phyloP scores from a whole-genome alignment of 1,140 invertebrate genomes.

The Zaprionus gabonicus region DNA sequence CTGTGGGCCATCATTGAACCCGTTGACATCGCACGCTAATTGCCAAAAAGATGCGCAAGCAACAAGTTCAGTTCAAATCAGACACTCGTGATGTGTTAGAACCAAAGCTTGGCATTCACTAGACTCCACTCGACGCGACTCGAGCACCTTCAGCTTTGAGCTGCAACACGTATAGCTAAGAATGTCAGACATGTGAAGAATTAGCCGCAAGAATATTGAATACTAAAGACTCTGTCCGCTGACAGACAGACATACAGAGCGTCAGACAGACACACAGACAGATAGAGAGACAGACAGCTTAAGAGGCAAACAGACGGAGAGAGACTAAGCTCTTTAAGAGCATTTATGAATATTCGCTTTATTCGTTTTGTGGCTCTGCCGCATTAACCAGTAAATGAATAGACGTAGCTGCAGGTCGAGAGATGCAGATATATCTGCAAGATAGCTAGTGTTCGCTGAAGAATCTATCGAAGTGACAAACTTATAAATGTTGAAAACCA shows the following conservation, averaged over 20 bases:
- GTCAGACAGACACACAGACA: not conserved
- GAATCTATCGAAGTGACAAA: not conserved
- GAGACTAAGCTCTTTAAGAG: not conserved
- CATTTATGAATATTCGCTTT: slow-evolving; percentile 5
- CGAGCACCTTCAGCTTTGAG: not conserved
- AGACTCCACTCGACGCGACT: not conserved
- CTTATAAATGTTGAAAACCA: not conserved
- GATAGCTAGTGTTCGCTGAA: not conserved
- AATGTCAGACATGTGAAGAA: slow-evolving; percentile 10
- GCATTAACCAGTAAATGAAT: not conserved
- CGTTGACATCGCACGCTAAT: slow-evolving; percentile 76
- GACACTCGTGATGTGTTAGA: slow-evolving; percentile 67
- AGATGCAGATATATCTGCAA: slow-evolving; percentile 9
- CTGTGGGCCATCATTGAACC: slow-evolving; percentile 66
- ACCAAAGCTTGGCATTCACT: slow-evolving; percentile 53
- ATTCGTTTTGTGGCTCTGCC: not conserved
- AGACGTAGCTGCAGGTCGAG: not conserved
- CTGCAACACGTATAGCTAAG: not conserved
- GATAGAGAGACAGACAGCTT: not conserved
- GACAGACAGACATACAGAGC: not conserved
- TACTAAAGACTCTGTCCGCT: not conserved
- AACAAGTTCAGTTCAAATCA: slow-evolving; percentile 58
- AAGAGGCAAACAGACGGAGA: not conserved
- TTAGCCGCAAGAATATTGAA: slow-evolving; percentile 11
- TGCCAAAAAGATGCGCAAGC: slow-evolving; percentile 56